Evolutionary conservation across 2,113 vertebrate species (phyloP), one percentile per base, ranked within the genome.

Genomic region (Hystrix brachyura): DNA sequence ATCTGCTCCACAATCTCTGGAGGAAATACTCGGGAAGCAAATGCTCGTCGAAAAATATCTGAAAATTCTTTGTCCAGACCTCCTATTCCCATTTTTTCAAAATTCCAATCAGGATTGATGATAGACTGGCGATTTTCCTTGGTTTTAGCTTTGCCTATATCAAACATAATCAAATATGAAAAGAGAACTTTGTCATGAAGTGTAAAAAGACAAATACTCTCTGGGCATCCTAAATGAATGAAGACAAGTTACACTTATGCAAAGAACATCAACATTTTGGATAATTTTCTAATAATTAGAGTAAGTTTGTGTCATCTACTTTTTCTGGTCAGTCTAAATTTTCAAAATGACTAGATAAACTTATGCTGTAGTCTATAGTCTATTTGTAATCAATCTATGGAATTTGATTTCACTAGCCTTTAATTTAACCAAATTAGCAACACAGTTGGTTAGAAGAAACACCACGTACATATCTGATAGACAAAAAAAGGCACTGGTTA

Each of bases 101-200:
- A 99, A 97, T 99, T 99, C 99, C 99, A 99, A 98, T 99, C 99
- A 0, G 99, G 99, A 97, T 99, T 99, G 98, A 99, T 99, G 98
- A 99, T 99, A 6, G 99, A 99, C 98, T 99, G 99, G 0, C 99
- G 99, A 67, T 99, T 99, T 96, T 99, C 99, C 97, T 99, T 98
- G 89, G 99, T 99, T 98, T 99, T 99, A 13, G 99, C 98, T 98
- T 99, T 99, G 51, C 99, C 99, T 99, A 74, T 1, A 81, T 65
- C 51, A 94, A 93, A 93, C 32, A 92, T 32, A 85, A 90, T 48
- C 59, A 87, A 87, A 69, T 67, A 38, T 90, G 87, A 93, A 92
- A 80, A 34, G 59, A 94, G 65, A 92, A 82, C n/a, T 90, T 91
- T 71, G 67, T 55, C 29, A 81, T 23, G 18, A 59, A 93, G 71